Base-by-base conservation (phyloP, 2,797 vertebrate genomes). In the Passerculus sandwichensis region DNA sequence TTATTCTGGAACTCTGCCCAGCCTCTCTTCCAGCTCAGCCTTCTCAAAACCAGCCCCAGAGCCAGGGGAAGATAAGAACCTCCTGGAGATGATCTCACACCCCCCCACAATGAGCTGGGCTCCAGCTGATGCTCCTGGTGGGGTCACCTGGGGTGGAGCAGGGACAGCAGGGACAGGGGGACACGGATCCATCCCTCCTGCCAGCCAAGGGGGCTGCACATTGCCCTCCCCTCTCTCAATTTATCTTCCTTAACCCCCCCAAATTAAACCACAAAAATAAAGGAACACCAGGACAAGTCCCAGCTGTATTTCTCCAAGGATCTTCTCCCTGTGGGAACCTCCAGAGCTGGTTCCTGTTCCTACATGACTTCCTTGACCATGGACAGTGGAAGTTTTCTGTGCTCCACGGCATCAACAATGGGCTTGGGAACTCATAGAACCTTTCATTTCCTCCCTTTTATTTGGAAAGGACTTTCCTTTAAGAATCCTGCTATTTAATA, bases 371-470 rank as follows among this genome's bases (percentile, higher is more conserved):
- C 91, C 91, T 66, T 42, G 26, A 29, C 92, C 73, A 38, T 9
- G 57, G 94, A 93, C 10, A 93, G 93, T 90, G 93, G 88, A 78
- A 81, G 79, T 67, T 94, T 96, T 91, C 92, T 91, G 92, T n/a
- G 80, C 81, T 82, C 75, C 30, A 11, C 62, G 12, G 82, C 82
- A 80, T 87, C 96, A 94, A 94, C 95, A 96, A 93, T 93, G 73
- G 93, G 36, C 89, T 94, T 50, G 78, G 96, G 91, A 97, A 96
- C 94, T 95, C 84, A 60, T 8, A 94, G 94, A 96, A 96, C 94
- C 84, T 94, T 91, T 90, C 85, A 92, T 94, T 97, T 97, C 95
- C 90, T 61, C 81, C 85, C 88, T 96, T 96, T 96, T 91, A 88
- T 93, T 95, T 97, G 92, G 93, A 94, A 94, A 83, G 87, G 73